Evolutionary conservation across 2,888 invertebrate species (phyloP), one percentile per base, ranked within the genome.

Genomic region (Proisotoma minuta): DNA sequence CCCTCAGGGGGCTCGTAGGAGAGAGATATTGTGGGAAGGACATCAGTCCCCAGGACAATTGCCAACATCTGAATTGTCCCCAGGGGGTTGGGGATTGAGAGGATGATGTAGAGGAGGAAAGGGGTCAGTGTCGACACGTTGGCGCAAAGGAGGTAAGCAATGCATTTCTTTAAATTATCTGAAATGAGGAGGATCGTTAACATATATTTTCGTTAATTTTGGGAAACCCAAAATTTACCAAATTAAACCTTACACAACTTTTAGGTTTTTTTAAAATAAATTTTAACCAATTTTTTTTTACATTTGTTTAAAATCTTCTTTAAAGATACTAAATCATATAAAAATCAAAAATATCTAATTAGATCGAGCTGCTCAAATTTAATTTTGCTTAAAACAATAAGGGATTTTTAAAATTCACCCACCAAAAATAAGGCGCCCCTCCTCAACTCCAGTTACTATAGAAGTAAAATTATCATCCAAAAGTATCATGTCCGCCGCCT

Each of bases 61-160:
- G 34, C 34, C 34, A 34, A 34, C 34, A 34, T 34, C 15, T 34
- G 34, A 39, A 26, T 49, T 12, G 95, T 96, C 77, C 96, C 95
- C 73, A 96, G 85, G 54, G 96, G 95, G 76, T 96, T 83, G 58
- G 96, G 95, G 78, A 96, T 88, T 78, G 93, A 93, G 79, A 90
- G 88, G 40, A 94, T 84, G 81, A 96, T 96, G 82, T 95, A 96
- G 74, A 94, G 88, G 78, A 96, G 85, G 87, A 96, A 96, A 64
- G 96, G 96, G 51, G 94, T 91, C 77, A 96, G 96, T 96, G 54
- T 95, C 95, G 34, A 34, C 8, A 34, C 15, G 15, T 34, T 34
- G 8, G 34, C 34, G 34, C 34, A 34, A 8, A 34, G 15, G 34
- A 34, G 34, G 34, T 34, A 34, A 10, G 34, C 34, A 15, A 34